Evolutionary conservation across 2,113 vertebrate genomes (phyloP).

Genomic region (Mustela nigripes): DNA sequence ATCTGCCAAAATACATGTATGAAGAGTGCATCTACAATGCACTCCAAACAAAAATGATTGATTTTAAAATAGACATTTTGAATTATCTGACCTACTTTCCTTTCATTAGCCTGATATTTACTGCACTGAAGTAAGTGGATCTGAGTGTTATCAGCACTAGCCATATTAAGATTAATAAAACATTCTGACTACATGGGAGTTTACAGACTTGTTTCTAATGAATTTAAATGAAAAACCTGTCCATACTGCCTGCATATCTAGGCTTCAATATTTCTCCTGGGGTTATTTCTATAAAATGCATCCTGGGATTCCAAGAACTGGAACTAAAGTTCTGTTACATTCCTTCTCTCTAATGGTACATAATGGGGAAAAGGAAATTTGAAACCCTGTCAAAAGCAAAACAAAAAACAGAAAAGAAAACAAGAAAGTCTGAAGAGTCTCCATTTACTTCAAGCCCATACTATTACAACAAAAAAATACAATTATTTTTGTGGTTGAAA

Average conservation of each 20-base stretch:
- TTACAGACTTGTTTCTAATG: not conserved
- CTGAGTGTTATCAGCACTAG: not conserved
- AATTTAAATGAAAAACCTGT: constrained; percentile 50
- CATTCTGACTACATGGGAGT: not conserved
- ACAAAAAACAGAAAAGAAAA: not conserved
- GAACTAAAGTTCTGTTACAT: not conserved
- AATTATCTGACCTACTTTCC: not conserved
- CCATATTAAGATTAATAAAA: not conserved
- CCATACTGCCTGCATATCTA: not conserved
- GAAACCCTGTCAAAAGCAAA: not conserved
- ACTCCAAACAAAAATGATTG: not conserved
- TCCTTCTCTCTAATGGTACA: not conserved
- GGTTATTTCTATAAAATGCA: constrained; percentile 45
- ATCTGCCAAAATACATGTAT: not conserved
- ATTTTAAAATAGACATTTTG: not conserved
- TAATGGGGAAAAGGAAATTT: not conserved
- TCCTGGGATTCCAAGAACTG: not conserved
- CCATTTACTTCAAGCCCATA: not conserved
- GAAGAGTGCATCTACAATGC: not conserved
- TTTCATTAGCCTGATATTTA: not conserved
- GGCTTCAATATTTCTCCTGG: constrained; percentile 34
- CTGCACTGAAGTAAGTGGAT: not conserved
- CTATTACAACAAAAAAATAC: not conserved
- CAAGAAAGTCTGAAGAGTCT: not conserved
- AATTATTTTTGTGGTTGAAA: constrained; percentile 30